Conservation (phyloP, 2,113 vertebrate species). For the Mohoua ochrocephala region DNA sequence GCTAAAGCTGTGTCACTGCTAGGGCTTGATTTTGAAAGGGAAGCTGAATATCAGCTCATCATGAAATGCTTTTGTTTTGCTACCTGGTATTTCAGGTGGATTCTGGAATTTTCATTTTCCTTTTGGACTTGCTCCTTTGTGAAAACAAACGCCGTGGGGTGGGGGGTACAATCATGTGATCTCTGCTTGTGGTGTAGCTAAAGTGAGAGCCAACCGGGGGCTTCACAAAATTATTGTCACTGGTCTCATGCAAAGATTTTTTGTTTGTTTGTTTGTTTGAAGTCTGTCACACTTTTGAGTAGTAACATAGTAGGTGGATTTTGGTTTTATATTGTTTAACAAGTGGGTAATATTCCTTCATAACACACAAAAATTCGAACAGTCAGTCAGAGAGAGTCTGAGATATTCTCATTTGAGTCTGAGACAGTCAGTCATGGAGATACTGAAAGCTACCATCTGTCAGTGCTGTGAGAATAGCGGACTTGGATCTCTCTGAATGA, state of each 20-base stretch:
- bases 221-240: neutral
- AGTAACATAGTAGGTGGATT: neutral
- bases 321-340: neutral
- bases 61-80: neutral
- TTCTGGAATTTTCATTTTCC: neutral
- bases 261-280: neutral
- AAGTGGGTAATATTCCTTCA: neutral
- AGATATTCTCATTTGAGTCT: neutral
- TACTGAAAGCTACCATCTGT: neutral
- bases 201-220: neutral
- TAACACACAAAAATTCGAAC: neutral
- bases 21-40: neutral
- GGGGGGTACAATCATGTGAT: neutral
- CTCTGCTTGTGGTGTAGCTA: neutral
- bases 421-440: neutral
- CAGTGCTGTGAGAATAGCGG: neutral
- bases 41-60: neutral
- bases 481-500: constrained; percentile 9
- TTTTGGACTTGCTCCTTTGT: neutral
- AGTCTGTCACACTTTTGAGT: neutral
- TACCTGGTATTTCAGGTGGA: neutral
- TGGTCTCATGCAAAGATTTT: neutral
- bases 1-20: neutral
- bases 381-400: neutral
- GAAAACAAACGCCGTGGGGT: neutral